A percentile compares a stretch with the other conserved stretches of the same genome.
phyloP scores from a whole-genome alignment of 2,113 vertebrate species.

The Cynoglossus semilaevis region DNA sequence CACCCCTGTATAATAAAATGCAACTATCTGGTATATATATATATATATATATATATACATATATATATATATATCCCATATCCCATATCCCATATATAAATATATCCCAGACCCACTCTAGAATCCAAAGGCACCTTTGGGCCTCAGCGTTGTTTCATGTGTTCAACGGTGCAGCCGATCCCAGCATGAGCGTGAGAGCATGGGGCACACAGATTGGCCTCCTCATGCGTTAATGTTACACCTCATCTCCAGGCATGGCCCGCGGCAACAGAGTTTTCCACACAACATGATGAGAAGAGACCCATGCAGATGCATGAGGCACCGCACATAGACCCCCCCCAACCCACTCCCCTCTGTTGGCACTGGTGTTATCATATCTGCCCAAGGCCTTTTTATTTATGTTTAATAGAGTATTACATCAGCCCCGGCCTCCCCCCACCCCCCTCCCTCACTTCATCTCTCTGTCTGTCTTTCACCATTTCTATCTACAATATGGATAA shows the following conservation, averaged over 20 bases:
- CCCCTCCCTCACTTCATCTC: neutral
- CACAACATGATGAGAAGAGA: constrained; percentile 26
- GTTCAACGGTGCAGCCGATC: constrained; percentile 22
- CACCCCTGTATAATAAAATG: neutral
- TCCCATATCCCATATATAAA: no score
- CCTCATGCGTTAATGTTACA: constrained; percentile 34
- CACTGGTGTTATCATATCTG: constrained; percentile 27
- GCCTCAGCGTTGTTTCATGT: constrained; percentile 9
- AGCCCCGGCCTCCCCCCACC: constrained; percentile 9
- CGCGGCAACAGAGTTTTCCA: constrained; percentile 26
- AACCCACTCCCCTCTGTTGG: no score
- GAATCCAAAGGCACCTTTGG: constrained; percentile 17
- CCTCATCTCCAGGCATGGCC: constrained; percentile 47
- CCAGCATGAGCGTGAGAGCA: constrained; percentile 12
- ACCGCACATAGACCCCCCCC: neutral
- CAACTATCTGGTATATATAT: neutral
- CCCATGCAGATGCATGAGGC: constrained; percentile 40
- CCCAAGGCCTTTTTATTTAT: constrained; percentile 42
- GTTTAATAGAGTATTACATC: constrained; percentile 41
- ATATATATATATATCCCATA: no score
- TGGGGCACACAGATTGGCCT: constrained; percentile 27
- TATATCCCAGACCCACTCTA: neutral
- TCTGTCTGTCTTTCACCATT: no score
- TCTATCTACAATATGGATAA: no score
- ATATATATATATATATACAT: no score